phyloP scores from a whole-genome alignment of 2,888 invertebrate species.

The Carpatolechia fugitivella region DNA sequence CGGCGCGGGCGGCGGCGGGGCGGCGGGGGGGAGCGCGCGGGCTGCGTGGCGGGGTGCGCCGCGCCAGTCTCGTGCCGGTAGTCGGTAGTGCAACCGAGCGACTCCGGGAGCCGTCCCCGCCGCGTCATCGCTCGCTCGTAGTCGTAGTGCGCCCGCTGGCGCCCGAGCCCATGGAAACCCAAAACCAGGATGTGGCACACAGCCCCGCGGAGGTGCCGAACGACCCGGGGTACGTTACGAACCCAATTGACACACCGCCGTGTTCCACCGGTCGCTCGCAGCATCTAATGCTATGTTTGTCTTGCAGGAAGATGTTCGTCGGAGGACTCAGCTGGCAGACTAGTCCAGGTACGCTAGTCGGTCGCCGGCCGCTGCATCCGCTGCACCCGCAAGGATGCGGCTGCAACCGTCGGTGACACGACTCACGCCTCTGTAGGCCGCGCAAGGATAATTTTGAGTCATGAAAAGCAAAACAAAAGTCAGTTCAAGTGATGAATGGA shows the following conservation, averaged over 20 bases:
- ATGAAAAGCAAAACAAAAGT: conserved; percentile 41
- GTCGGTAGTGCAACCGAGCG: conserved; percentile 84
- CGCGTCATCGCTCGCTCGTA: conserved; percentile 77
- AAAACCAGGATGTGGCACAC: conserved; percentile 88
- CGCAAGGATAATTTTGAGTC: conserved; percentile 34
- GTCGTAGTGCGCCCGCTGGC: conserved; percentile 78
- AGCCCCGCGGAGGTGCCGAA: conserved; percentile 95
- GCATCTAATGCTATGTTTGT: conserved; percentile 76
- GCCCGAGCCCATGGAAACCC: conserved; percentile 84
- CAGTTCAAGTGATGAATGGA: conserved; percentile 56
- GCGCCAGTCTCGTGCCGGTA: conserved; percentile 85
- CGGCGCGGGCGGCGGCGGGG: conserved; percentile 52
- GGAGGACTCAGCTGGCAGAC: conserved; percentile 99
- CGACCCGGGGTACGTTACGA: conserved; percentile 90
- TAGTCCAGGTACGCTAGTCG: conserved; percentile 92
- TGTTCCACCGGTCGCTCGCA: conserved; percentile 31
- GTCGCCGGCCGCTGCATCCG: conserved; percentile 48
- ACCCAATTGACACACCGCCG: neutral
- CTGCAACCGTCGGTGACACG: conserved; percentile 50
- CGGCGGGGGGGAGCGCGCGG: conserved; percentile 44
- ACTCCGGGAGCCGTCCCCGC: conserved; percentile 81
- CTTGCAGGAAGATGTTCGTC: conserved; percentile 99
- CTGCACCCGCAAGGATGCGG: conserved; percentile 55
- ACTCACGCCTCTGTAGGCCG: conserved; percentile 42
- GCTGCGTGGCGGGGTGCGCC: conserved; percentile 69